Conservation (phyloP, 2,113 vertebrate genomes). For the Suricata suricatta region DNA sequence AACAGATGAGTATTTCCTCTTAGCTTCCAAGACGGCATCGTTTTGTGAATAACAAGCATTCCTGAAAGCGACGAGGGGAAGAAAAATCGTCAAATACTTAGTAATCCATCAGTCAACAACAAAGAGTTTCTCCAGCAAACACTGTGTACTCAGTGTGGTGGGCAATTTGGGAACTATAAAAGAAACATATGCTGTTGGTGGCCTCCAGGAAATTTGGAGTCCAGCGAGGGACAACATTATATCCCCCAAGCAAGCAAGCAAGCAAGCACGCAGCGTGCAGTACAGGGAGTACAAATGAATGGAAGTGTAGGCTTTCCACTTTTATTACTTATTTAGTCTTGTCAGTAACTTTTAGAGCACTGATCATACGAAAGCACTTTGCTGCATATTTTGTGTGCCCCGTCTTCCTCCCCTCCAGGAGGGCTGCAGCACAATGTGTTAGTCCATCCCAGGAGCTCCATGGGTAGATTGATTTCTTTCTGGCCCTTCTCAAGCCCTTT, state of each 20-base stretch:
- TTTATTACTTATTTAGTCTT: conserved; percentile 8
- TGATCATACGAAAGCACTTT: not conserved
- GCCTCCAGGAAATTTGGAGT: conserved; percentile 34
- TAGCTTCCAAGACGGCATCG: conserved; percentile 32
- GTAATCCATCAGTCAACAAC: not conserved
- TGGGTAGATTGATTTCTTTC: conserved; percentile 10
- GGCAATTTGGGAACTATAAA: not conserved
- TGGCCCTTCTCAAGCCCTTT: conserved; percentile 30
- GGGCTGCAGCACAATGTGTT: not conserved
- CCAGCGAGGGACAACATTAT: not conserved
- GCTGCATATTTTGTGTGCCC: not conserved
- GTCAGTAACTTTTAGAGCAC: not conserved
- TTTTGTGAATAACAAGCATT: conserved; percentile 66
- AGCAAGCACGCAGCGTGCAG: not conserved
- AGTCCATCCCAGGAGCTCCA: not conserved
- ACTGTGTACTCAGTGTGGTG: not conserved
- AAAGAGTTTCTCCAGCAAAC: conserved; percentile 18
- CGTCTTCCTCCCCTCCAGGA: not conserved
- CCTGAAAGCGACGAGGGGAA: conserved; percentile 51
- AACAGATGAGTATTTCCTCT: conserved; percentile 73
- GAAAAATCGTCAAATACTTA: conserved; percentile 50
- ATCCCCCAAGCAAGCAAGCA: not conserved
- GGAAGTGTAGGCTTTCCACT: not conserved
- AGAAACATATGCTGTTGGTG: not conserved
- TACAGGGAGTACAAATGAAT: not conserved